phyloP scores from a whole-genome alignment of 2,113 vertebrate genomes.

The Himantopus leucocephalus region DNA sequence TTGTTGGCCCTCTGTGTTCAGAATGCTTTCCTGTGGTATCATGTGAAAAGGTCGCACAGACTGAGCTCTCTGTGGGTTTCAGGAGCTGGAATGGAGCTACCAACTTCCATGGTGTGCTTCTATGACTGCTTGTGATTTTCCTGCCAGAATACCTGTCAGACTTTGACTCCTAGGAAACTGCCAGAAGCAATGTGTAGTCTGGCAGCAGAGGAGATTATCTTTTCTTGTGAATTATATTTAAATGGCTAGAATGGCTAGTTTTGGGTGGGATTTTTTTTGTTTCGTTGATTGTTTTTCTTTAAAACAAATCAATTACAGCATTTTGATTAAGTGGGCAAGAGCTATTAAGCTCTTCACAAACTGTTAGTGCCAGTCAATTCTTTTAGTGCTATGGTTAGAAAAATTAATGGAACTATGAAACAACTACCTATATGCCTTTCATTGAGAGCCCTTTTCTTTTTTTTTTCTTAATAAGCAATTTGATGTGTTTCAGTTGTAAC shows the following conservation, averaged over 20 bases:
- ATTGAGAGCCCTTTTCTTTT: background rate
- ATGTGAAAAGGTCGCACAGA: background rate
- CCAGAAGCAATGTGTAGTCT: background rate
- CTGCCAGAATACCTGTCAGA: background rate
- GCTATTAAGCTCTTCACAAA: background rate
- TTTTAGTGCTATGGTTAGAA: background rate
- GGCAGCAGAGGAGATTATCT: background rate
- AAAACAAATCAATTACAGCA: background rate
- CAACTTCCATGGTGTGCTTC: background rate
- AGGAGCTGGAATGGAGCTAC: background rate
- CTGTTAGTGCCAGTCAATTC: background rate
- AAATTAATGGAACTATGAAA: background rate
- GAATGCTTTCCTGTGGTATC: background rate
- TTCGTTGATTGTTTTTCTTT: background rate
- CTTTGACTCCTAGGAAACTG: background rate
- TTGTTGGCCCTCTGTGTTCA: background rate
- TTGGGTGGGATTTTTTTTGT: background rate
- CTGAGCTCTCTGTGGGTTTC: background rate
- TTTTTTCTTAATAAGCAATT: background rate
- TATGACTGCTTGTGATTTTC: background rate
- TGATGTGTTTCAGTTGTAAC: background rate
- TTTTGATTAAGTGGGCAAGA: background rate
- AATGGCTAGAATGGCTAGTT: background rate
- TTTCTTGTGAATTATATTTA: background rate
- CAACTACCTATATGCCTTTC: background rate